Evolutionary conservation across 2,888 invertebrate species (phyloP), one percentile per base, ranked within the genome.

Genomic region (Amaurobius ferox): DNA sequence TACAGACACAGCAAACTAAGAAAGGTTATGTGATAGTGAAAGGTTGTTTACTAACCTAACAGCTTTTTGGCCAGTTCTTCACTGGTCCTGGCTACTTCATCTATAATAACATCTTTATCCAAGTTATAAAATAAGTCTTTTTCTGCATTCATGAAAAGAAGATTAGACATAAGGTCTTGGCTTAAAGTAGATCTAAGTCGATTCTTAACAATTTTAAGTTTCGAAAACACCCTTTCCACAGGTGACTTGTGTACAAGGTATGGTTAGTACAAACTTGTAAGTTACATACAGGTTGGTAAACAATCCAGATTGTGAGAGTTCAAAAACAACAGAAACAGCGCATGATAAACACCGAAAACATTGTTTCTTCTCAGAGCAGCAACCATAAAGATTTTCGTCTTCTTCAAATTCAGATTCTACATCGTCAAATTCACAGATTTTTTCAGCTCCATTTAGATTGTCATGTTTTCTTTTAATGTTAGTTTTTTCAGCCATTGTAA

Each of bases 241-340:
- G 1, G 62, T 62, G 28, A 62, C 62, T 62, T 62, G 62, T 0
- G 29, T 62, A 26, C 62, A 62, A 62, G 62, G 62, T 62, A 62
- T 62, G 28, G 62, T 62, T 29, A 62, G 62, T 62, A 62, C 28
- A 26, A 62, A 62, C 9, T 62, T 62, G 28, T 62, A 62, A 16
- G 28, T 9, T 1, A 62, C 62, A 62, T 62, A 62, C 19, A 62
- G 62, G 29, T 62, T 62, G 28, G 62, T 62, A 62, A 26, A 62
- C 16, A 62, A 13, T 23, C 29, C 62, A 5, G 62, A 62, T 29
- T 28, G 62, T 26, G 62, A 29, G 29, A 62, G 62, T 62, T 62
- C 26, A 62, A 28, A 62, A 62, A 62, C 29, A 62, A 62, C 0
- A 26, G 29, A 62, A 62, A 62, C 26, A 5, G 62, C 62, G 29